Base-by-base conservation (phyloP, 2,797 vertebrate species). In the Gobionotothen gibberifrons region DNA sequence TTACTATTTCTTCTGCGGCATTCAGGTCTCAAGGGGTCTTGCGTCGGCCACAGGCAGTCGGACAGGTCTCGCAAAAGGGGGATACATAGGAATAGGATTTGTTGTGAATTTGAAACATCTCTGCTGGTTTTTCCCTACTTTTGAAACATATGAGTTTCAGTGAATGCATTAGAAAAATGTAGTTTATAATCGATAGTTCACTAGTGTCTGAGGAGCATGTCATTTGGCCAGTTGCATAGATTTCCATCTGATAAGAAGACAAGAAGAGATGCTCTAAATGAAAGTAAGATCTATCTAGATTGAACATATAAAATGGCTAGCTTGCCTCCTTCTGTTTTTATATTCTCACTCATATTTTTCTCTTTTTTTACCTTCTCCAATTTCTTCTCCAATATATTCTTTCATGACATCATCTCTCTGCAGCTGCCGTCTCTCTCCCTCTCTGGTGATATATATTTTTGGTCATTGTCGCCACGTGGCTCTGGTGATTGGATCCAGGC, bases 401-500 rank as follows among this genome's bases (percentile, higher is more conserved):
- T 64, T 83, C 68, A 87, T 91, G 61, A 88, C 83, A 75, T 90
- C 90, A 89, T 79, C 83, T 74, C 68, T 69, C 71, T 70, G 78
- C 86, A 87, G 82, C 85, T 85, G 78, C 75, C 64, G 26, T 52
- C 60, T 26, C 22, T 47, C 19, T 49, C 49, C 22, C 64, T 32
- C 47, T 58, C 58, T 82, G 42, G 46, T 73, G 76, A 82, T 84
- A 77, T 74, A 69, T 91, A 90, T 88, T 88, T 88, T 88, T 91
- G 81, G 87, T 93, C 87, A 89, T 72, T 82, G 72, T 90, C 79
- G 89, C 93, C 90, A 92, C 76, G 81, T 85, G 86, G 85, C 85
- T 46, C 14, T 44, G 51, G 54, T 92, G 90, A 93, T 94, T 93
- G 84, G 85, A 88, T 92, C 88, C 92, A 94, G 93, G 74, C 80